These are phyloP conservation scores for Scaptomyza cyrtandrae DNA, from an alignment of 2,888 invertebrate genomes.

Conservation along the genomic window DNA sequence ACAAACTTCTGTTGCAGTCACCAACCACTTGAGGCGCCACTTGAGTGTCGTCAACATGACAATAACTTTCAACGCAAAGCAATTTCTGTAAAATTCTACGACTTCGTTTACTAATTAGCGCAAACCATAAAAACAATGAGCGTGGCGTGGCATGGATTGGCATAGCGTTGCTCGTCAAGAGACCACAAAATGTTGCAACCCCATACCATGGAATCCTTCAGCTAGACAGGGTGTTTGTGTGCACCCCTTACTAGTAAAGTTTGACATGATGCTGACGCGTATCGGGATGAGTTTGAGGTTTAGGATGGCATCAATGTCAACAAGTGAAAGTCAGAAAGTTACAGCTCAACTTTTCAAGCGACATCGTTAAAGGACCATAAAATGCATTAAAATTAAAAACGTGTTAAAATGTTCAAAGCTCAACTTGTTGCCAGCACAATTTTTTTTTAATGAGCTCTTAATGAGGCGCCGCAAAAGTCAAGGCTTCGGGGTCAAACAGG, in stretches of 20 bases:
- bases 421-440: conserved; percentile 42
- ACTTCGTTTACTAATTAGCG: conserved; percentile 83
- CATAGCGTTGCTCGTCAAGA: conserved; percentile 20
- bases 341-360: conserved; percentile 33
- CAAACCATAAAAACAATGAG: conserved; percentile 81
- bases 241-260: conserved; percentile 69
- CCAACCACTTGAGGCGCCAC: conserved; percentile 16
- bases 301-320: conserved; percentile 57
- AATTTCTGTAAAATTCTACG: conserved; percentile 79
- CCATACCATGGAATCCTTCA: conserved; percentile 2
- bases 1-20: background rate
- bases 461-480: conserved; percentile 54
- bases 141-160: conserved; percentile 33
- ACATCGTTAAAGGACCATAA: conserved; percentile 72
- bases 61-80: conserved; percentile 45
- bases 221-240: conserved; percentile 14
- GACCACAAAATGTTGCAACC: conserved; percentile 52
- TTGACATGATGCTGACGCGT: conserved; percentile 66
- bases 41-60: conserved; percentile 53
- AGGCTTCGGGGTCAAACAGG: conserved; percentile 9
- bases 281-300: conserved; percentile 25
- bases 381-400: conserved; percentile 82
- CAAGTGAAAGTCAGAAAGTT: conserved; percentile 68
- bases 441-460: conserved; percentile 63
- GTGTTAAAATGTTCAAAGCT: conserved; percentile 76